Percentiles rank a stretch among this genome's conserved stretches.
These are phyloP conservation scores for Ctenopoma multispine DNA, from an alignment of 2,797 vertebrate species.

Conservation along the genomic window DNA sequence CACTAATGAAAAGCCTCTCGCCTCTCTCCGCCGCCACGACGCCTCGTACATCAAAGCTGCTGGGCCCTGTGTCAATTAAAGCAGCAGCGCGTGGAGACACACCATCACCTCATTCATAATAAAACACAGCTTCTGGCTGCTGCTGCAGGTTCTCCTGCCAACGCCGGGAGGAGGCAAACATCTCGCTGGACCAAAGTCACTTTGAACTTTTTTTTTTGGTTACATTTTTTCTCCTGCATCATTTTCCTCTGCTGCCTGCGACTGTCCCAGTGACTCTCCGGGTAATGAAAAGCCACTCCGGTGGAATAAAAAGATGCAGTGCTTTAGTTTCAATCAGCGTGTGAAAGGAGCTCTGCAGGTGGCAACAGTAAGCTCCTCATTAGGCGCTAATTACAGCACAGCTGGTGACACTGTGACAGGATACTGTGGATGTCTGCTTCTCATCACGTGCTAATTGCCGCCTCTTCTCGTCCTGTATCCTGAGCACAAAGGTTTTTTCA, in stretches of 20 bases:
- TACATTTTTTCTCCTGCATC: background rate
- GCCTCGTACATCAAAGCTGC: slow-evolving; percentile 66
- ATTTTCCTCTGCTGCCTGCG: slow-evolving; percentile 11
- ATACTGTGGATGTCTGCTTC: slow-evolving; percentile 8
- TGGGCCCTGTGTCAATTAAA: slow-evolving; percentile 65
- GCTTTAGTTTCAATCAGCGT: slow-evolving; percentile 7
- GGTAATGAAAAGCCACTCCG: slow-evolving; percentile 22
- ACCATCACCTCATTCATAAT: slow-evolving; percentile 69
- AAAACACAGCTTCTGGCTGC: slow-evolving; percentile 63
- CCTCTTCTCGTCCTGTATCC: slow-evolving; percentile 1
- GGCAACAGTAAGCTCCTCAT: slow-evolving; percentile 15
- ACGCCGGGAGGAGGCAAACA: slow-evolving; percentile 34
- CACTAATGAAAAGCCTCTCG: slow-evolving; percentile 59
- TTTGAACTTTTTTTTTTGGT: slow-evolving; percentile 24
- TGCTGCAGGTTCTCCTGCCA: slow-evolving; percentile 52
- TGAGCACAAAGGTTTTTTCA: background rate
- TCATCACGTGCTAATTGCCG: slow-evolving; percentile 7
- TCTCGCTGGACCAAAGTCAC: slow-evolving; percentile 37
- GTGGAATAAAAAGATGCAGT: background rate
- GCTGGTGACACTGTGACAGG: slow-evolving; percentile 11
- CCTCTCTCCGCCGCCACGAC: slow-evolving; percentile 39
- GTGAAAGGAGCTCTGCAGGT: slow-evolving; percentile 7
- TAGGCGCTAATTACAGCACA: slow-evolving; percentile 38
- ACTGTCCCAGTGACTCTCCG: slow-evolving; percentile 17
- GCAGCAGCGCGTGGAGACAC: slow-evolving; percentile 34